Evolutionary conservation across 2,797 vertebrate genomes (phyloP), one percentile per base, ranked within the genome.

Genomic region (Ctenosaura bakeri): DNA sequence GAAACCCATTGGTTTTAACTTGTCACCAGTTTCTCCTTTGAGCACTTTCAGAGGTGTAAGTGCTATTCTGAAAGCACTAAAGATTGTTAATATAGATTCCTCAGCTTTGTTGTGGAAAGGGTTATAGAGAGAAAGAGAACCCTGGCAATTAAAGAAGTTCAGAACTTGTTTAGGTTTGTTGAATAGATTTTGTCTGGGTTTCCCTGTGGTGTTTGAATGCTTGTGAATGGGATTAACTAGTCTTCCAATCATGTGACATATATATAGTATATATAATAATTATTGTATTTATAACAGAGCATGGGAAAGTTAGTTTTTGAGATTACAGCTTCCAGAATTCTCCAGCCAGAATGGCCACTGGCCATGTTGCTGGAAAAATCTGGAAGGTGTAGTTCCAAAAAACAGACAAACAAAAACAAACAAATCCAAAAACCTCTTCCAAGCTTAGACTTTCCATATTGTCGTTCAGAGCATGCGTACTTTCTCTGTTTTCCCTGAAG

Each of bases 181-280:
- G n/a, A 50, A 4, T 42, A 1, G 3, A 38, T 81, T 54, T 29
- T 50, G 77, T 26, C 7, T 38, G 46, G 69, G n/a, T 80, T 87
- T 42, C 32, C 77, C 46, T 77, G 38, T 32, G 26, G 32, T 1
- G 7, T 52, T 5, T 79, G 76, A 78, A 59, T 35, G 35, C 16
- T 10, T 62, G 18, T 46, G 46, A 59, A 38, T 89, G 85, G 52
- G 59, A 56, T n/a, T 20, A 5, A 8, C 50, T 16, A 14, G 22
- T 2, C 69, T 90, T 87, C 77, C 35, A 8, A 85, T 46, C 77
- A 0, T 29, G 13, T 52, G 38, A 77, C 1, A 13, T 83, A 6
- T n/a, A 35, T 52, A 79, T n/a, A 76, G 32, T 80, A 46, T 91
- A 90, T 64, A 84, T 56, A 87, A 24, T 81, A 1, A 35, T 8